Base-by-base conservation (phyloP, 2,888 invertebrate genomes). In the Agriotes lineatus region DNA sequence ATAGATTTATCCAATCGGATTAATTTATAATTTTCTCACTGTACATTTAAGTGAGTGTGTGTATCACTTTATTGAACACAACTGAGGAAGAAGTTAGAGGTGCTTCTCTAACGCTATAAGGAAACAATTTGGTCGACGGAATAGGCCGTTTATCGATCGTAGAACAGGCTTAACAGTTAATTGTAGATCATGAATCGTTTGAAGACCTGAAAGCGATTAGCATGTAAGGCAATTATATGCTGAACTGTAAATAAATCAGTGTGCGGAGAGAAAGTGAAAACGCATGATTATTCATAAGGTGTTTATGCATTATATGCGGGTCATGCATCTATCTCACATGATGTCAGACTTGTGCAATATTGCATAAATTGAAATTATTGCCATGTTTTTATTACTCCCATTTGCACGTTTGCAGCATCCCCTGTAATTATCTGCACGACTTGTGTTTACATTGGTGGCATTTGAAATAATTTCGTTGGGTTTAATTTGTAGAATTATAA, bases 261-360 rank as follows among this genome's bases (percentile, higher is more conserved):
- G 1, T 44, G 44, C 7, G 10, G 3, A 19, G 48, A 48, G 48
- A 48, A 48, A 48, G 48, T 12, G 48, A 48, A 22, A 12, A 10
- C 12, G 12, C 18, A 48, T 48, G 16, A 42, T 42, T 42, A 48
- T 22, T 48, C 12, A 48, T 48, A 22, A 48, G 22, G 48, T 48
- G 48, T 54, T 54, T 54, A 54, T 54, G 30, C 22, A 33, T 54
- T 54, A 35, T 54, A 54, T 54, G 20, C 54, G 54, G 54, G 54
- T 35, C 19, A 35, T 35, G 16, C 33, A 60, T 60, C 45, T 45
- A 48, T 45, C 45, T 33, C 48, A 60, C 59, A 45, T 60, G 35
- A 45, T 60, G 35, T 48, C 18, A 60, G 14, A 33, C 19, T 60
- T 60, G 20, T 18, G 45, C 33, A 60, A 60, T 18, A 35, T 12